Base-by-base conservation (phyloP, 1,140 invertebrate species). In the Amyelois transitella region DNA sequence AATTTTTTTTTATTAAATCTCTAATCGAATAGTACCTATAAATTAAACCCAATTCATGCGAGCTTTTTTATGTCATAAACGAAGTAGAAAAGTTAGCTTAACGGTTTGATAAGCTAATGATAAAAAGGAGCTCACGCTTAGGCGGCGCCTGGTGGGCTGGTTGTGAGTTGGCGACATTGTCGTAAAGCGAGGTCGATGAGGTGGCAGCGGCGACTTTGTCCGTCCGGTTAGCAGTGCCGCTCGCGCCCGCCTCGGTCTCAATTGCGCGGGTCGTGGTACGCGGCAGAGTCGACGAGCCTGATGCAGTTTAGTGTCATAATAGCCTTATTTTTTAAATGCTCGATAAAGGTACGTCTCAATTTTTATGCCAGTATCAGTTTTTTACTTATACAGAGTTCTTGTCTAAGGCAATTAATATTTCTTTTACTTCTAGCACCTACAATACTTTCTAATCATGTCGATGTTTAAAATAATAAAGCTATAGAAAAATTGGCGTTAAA, bases 161-260 rank as follows among this genome's bases (percentile, higher is more conserved):
- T 50, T 92, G 91, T 51, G 86, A 70, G 49, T 87, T 89, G 54
- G 91, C 89, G 51, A 96, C 94, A 82, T 96, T 96, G 86, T 97
- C 96, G 78, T 97, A 96, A n/a, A 97, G 91, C 22, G 95, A 96
- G 8, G 94, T 95, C 66, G 93, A 96, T 60, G 95, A 96, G 17
- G 95, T 95, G 17, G 94, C 94, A 18, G 94, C 92, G 21, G 93
- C 92, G 53, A 95, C 94, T 83, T 95, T 95, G 62, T 95, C 94
- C 8, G 89, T 77, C 58, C 91, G 89, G 45, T 83, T 83, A 51
- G 79, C 60, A 59, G 66, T 60, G 6, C 74, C 71, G 28, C 81
- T 69, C 44, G 86, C 84, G 47, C 83, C 85, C 66, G 89, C 89
- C 47, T 94, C 92, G 58, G 92, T 91, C 80, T 95, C 93, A 24